Evolutionary conservation across 2,888 invertebrate species (phyloP), one percentile per base, ranked within the genome.

Genomic region (Pseudococcus viburni): DNA sequence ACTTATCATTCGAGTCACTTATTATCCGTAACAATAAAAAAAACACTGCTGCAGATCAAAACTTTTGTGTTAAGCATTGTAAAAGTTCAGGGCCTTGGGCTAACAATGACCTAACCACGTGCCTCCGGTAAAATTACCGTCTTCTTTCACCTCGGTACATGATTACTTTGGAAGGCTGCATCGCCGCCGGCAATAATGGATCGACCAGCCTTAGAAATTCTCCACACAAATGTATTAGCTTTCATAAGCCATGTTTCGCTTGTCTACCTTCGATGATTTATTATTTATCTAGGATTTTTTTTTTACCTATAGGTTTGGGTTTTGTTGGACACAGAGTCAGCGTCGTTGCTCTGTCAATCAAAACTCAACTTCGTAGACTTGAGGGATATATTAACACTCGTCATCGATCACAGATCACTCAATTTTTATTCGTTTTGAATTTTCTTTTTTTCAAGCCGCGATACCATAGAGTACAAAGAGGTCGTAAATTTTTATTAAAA

Each of bases 101-200:
- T 86, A 86, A 86, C 68, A 86, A 86, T 86, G 86, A 86, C 86
- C 86, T 86, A 73, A 86, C 64, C 86, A 68, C 86, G 86, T 86
- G 86, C 86, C 86, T 86, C 59, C 22, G 86, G 86, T 86, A 86
- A 68, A 86, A 83, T 83, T 68, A 68, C 68, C 85, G 51, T 85
- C 55, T 85, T 85, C 55, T 59, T 64, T 85, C 59, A 85, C 85
- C 85, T 85, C 85, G 59, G 80, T 83, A 83, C 80, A 83, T 83
- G 80, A 83, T 83, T 83, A 46, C 80, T 83, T 26, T 26, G 22
- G 80, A 46, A 83, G 80, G 80, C 80, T 83, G 80, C 19, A 46
- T 83, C 17, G 46, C 80, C 80, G 80, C 46, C 19, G 46, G 80
- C 80, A 46, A 46, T 73, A 46, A 83, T 83, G 33, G 80, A 73